A percentile compares a stretch with the other conserved stretches of the same genome.
Evolutionary conservation across 2,113 vertebrate species (phyloP).

Genomic region (Phoxinus phoxinus): DNA sequence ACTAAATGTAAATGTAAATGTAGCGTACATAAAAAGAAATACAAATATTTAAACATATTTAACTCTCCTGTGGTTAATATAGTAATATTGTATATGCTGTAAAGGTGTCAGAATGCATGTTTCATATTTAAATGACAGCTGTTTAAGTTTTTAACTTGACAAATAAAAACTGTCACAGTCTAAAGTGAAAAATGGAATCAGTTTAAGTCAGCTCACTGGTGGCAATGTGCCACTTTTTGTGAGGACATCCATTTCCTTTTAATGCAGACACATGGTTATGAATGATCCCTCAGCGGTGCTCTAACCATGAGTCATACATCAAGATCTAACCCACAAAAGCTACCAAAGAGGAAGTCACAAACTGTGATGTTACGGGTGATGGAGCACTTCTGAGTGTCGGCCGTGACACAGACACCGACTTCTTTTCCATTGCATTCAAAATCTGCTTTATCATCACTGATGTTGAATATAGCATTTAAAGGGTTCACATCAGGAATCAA

Average conservation of each 20-base stretch:
- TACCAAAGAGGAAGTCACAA: constrained; percentile 17
- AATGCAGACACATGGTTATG: constrained; percentile 15
- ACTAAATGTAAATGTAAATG: too few species aligned
- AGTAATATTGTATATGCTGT: neutral
- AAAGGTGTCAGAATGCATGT: neutral
- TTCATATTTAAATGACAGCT: neutral
- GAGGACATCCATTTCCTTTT: neutral
- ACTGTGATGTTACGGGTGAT: neutral
- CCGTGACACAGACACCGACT: neutral
- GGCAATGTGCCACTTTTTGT: neutral
- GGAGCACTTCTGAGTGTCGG: constrained; percentile 11
- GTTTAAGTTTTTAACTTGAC: neutral
- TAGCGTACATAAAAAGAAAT: too few species aligned
- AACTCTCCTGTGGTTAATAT: too few species aligned
- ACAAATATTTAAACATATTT: too few species aligned
- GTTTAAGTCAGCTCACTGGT: neutral
- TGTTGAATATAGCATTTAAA: neutral
- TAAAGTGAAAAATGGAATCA: neutral
- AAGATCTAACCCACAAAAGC: neutral
- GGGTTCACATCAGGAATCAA: neutral
- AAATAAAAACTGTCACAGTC: neutral
- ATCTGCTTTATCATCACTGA: neutral
- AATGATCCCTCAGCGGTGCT: neutral
- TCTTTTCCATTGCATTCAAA: neutral
- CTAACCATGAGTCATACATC: constrained; percentile 25